Evolutionary conservation across 2,888 invertebrate genomes (phyloP).

Genomic region (Callosobruchus maculatus): DNA sequence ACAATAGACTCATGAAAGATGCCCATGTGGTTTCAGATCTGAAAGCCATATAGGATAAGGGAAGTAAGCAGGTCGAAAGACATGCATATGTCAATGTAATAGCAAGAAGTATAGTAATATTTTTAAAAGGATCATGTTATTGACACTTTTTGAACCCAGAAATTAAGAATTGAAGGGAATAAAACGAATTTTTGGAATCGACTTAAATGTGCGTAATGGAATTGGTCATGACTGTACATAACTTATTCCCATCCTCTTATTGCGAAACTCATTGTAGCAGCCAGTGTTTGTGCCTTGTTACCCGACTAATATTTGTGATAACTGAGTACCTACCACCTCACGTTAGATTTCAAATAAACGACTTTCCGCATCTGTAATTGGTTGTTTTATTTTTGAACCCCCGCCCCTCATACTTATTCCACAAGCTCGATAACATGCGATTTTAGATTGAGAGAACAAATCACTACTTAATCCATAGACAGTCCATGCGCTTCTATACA

Average conservation of each 20-base stretch:
- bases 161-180: slow-evolving; percentile 1
- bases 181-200: background rate
- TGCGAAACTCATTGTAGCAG: slow-evolving; percentile 43
- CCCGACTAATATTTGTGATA: slow-evolving; percentile 48
- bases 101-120: too few relatives aligned
- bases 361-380: slow-evolving; percentile 41
- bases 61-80: too few relatives aligned
- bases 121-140: too few relatives aligned
- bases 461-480: too few relatives aligned
- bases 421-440: too few relatives aligned
- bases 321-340: slow-evolving; percentile 48
- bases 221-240: slow-evolving; percentile 18
- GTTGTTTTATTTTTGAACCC: slow-evolving; percentile 14
- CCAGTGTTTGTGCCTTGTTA: slow-evolving; percentile 49
- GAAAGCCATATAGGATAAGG: too few relatives aligned
- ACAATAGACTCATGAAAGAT: too few relatives aligned
- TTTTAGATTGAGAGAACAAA: too few relatives aligned
- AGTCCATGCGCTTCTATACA: too few relatives aligned
- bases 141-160: too few relatives aligned
- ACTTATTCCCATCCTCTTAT: slow-evolving; percentile 2
- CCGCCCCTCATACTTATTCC: background rate
- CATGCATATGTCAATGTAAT: too few relatives aligned
- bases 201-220: background rate
- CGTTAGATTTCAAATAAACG: slow-evolving; percentile 46
- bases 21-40: too few relatives aligned